Evolutionary conservation across 2,888 invertebrate species (phyloP).

Genomic region (Lithophane socia): DNA sequence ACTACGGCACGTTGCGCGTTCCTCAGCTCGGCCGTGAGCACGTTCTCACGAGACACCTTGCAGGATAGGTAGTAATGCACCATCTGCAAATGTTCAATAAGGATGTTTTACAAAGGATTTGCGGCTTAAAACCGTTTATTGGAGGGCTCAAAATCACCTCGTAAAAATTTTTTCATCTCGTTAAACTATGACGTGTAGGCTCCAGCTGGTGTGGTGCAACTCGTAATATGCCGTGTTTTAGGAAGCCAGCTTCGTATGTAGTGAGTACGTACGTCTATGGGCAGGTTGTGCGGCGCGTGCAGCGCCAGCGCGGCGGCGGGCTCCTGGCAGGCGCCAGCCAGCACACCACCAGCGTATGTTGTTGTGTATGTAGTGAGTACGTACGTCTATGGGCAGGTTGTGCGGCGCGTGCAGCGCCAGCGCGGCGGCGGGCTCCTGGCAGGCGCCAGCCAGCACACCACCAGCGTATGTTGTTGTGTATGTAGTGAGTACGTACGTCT

Average conservation of each 20-base stretch:
- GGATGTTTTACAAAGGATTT: neutral
- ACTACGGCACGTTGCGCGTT: constrained; percentile 94
- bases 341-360: too few relatives aligned
- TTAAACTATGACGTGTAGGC: neutral
- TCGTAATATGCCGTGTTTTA: neutral
- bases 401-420: constrained; percentile 92
- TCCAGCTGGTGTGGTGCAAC: neutral
- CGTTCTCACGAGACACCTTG: constrained; percentile 94
- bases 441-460: constrained; percentile 96
- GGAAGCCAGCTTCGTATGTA: neutral
- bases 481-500: constrained; percentile 82
- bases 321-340: constrained; percentile 95
- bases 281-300: constrained; percentile 90
- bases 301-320: constrained; percentile 95
- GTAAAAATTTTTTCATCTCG: neutral
- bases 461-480: too few relatives aligned
- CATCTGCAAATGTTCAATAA: constrained; percentile 79
- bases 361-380: constrained; percentile 63
- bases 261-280: constrained; percentile 87
- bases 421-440: constrained; percentile 96
- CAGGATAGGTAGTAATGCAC: constrained; percentile 96
- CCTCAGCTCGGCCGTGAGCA: constrained; percentile 95
- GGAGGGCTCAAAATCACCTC: neutral
- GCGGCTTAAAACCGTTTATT: rapidly evolving
- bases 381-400: constrained; percentile 90